Conservation (phyloP, 2,797 vertebrate genomes). For the Urocyon cinereoargenteus region DNA sequence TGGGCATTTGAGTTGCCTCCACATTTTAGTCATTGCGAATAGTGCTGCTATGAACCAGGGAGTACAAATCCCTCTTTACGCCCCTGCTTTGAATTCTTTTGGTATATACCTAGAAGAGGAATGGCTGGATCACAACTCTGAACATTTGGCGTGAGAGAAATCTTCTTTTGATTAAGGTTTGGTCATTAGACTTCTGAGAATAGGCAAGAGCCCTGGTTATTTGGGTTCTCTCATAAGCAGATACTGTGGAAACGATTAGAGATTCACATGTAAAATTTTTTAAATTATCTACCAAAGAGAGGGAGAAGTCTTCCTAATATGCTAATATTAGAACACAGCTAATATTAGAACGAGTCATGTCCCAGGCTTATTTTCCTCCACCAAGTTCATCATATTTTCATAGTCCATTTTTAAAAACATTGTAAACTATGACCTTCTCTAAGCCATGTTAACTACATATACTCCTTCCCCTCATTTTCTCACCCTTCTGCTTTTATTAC, state of each 20-base stretch:
- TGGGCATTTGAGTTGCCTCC: not conserved
- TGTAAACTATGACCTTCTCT: constrained; percentile 55
- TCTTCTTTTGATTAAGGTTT: not conserved
- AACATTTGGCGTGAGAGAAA: not conserved
- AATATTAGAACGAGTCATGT: constrained; percentile 48
- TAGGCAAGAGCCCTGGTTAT: not conserved
- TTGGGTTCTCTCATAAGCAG: not conserved
- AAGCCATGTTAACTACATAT: constrained; percentile 13
- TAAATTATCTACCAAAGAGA: not conserved
- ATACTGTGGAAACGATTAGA: not conserved
- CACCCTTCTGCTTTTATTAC: constrained; percentile 43
- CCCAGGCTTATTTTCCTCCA: constrained; percentile 11
- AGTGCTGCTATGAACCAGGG: not conserved
- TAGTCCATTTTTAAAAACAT: constrained; percentile 38
- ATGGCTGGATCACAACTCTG: not conserved
- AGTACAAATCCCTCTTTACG: not conserved
- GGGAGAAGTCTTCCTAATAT: not conserved
- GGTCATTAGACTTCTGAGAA: not conserved
- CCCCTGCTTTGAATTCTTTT: not conserved
- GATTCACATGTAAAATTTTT: not conserved
- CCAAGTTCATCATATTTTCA: constrained; percentile 51
- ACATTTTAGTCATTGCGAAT: not conserved
- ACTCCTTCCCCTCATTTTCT: constrained; percentile 31
- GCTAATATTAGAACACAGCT: not conserved
- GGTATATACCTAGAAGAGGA: not conserved